Evolutionary conservation across 92 coral and sea anemone species (phyloP).

Genomic region (Heliopora coerulea): DNA sequence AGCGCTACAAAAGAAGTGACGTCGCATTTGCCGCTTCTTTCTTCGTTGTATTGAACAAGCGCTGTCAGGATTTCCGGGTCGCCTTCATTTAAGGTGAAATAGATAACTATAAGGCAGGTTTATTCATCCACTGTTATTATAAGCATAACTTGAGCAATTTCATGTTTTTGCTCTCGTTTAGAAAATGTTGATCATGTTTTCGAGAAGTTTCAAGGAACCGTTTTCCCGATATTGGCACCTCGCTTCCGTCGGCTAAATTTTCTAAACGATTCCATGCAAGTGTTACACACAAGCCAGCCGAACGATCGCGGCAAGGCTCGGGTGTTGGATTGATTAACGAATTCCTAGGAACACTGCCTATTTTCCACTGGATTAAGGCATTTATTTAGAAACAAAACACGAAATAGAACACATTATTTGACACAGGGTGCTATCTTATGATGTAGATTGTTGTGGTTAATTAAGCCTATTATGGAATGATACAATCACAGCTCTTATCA

Average conservation of each 20-base stretch:
- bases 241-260: too few relatives aligned
- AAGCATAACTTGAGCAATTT: background rate
- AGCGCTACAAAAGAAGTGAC: too few relatives aligned
- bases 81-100: conserved; percentile 10
- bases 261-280: too few relatives aligned
- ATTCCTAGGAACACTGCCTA: background rate
- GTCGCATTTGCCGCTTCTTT: too few relatives aligned
- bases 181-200: too few relatives aligned
- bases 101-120: background rate
- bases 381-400: conserved; percentile 18
- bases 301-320: too few relatives aligned
- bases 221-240: too few relatives aligned
- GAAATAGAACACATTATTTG: background rate
- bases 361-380: conserved; percentile 3
- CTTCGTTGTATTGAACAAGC: background rate
- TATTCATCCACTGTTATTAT: conserved; percentile 6
- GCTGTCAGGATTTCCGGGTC: conserved; percentile 28
- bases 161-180: background rate
- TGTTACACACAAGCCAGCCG: too few relatives aligned
- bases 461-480: conserved; percentile 10
- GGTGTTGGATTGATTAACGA: background rate
- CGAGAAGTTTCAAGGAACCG: too few relatives aligned
- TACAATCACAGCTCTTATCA: background rate
- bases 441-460: conserved; percentile 3
- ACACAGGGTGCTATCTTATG: conserved; percentile 9